Evolutionary conservation across 2,888 invertebrate genomes (phyloP).

Genomic region (Limnephilus lunatus): DNA sequence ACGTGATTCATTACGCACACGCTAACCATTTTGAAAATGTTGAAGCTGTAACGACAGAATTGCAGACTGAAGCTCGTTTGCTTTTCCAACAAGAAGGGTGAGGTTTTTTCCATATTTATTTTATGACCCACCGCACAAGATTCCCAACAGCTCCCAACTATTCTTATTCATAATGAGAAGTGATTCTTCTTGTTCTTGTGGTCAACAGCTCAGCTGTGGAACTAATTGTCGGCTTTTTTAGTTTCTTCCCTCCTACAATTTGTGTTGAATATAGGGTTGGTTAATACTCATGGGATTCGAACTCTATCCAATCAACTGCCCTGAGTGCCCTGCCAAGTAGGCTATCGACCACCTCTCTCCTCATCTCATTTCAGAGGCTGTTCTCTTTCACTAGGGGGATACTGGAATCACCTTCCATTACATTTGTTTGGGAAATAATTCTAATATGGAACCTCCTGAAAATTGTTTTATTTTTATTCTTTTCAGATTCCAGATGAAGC

Average conservation of each 20-base stretch:
- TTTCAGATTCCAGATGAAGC: conserved; percentile 63
- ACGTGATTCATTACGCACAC: conserved; percentile 54
- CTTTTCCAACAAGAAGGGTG: conserved; percentile 63
- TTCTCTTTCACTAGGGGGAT: neutral
- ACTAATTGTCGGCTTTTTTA: neutral
- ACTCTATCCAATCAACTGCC: neutral
- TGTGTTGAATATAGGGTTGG: too few species aligned
- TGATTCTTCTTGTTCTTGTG: neutral
- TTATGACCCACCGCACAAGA: too few species aligned
- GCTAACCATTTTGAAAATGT: conserved; percentile 59
- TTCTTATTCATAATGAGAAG: too few species aligned
- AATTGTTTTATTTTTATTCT: neutral
- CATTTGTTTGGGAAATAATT: neutral
- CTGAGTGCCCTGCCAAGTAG: neutral
- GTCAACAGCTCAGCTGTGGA: neutral
- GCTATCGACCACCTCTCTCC: neutral
- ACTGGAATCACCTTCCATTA: neutral
- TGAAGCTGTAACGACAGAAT: conserved; percentile 64
- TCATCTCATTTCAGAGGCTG: neutral
- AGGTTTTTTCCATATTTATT: neutral
- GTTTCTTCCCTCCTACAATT: too few species aligned
- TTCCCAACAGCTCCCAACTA: too few species aligned
- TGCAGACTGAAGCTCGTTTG: conserved; percentile 64
- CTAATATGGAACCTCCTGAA: neutral
- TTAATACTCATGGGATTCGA: neutral